Conservation (phyloP, 1,140 invertebrate genomes). For the Drosophila leontia region DNA sequence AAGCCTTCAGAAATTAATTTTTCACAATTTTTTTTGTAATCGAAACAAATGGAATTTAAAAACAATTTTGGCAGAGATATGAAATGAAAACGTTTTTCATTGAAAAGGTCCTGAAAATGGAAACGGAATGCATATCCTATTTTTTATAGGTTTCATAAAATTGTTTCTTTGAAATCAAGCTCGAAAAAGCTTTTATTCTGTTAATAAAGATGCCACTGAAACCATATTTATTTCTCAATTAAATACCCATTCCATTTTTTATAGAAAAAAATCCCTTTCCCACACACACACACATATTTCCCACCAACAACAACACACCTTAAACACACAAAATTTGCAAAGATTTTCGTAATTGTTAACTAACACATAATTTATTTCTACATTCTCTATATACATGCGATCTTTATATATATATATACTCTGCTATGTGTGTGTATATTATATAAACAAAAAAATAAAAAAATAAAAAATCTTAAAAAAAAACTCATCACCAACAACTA, state of each 20-base stretch:
- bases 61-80: neutral
- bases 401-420: slow-evolving; percentile 51
- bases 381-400: slow-evolving; percentile 75
- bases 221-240: neutral
- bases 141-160: neutral
- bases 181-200: neutral
- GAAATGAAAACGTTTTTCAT: neutral
- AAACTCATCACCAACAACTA: slow-evolving; percentile 71
- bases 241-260: neutral
- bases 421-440: slow-evolving; percentile 46
- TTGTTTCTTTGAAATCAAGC: neutral
- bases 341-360: slow-evolving; percentile 71
- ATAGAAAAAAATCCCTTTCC: neutral
- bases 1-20: slow-evolving; percentile 34
- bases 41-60: slow-evolving; percentile 29
- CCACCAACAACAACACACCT: slow-evolving; percentile 29
- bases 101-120: neutral
- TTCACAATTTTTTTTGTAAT: slow-evolving; percentile 14
- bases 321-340: slow-evolving; percentile 44
- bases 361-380: slow-evolving; percentile 80
- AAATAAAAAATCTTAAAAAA: slow-evolving; percentile 45
- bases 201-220: neutral
- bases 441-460: slow-evolving; percentile 40
- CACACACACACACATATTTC: slow-evolving; percentile 13
- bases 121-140: neutral